phyloP scores from a whole-genome alignment of 2,113 vertebrate genomes.

The Peromyscus polionotus region DNA sequence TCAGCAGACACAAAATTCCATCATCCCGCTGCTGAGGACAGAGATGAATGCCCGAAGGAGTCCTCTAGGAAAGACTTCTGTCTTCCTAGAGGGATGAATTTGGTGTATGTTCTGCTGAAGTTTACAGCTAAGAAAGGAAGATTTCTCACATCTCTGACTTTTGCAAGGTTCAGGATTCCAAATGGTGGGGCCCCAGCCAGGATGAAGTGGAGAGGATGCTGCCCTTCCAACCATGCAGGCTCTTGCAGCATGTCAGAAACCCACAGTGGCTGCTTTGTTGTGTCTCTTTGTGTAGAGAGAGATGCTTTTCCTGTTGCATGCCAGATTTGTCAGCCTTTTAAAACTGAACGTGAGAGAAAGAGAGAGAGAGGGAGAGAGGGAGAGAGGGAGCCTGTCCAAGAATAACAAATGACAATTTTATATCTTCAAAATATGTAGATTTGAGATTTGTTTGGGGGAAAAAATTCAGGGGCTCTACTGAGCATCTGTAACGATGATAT shows the following conservation, averaged over 20 bases:
- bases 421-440: constrained; percentile 82
- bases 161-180: background rate
- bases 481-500: constrained; percentile 86
- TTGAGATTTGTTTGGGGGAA: constrained; percentile 82
- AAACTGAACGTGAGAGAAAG: constrained; percentile 21
- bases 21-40: background rate
- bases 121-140: background rate
- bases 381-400: constrained; percentile 51
- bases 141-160: background rate
- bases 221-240: background rate
- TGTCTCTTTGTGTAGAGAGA: constrained; percentile 50
- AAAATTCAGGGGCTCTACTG: constrained; percentile 80
- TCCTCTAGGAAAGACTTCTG: background rate
- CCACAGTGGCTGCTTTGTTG: constrained; percentile 55
- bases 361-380: background rate
- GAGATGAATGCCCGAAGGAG: background rate
- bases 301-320: constrained; percentile 49
- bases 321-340: constrained; percentile 68
- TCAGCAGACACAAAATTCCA: background rate
- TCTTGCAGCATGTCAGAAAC: background rate
- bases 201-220: background rate
- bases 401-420: constrained; percentile 81
- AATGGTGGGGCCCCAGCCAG: constrained; percentile 26
- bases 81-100: background rate
- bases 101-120: background rate